Percentiles rank a stretch among this genome's conserved stretches.
Conservation (phyloP, 2,888 invertebrate genomes). For the Nemurella pictetii region DNA sequence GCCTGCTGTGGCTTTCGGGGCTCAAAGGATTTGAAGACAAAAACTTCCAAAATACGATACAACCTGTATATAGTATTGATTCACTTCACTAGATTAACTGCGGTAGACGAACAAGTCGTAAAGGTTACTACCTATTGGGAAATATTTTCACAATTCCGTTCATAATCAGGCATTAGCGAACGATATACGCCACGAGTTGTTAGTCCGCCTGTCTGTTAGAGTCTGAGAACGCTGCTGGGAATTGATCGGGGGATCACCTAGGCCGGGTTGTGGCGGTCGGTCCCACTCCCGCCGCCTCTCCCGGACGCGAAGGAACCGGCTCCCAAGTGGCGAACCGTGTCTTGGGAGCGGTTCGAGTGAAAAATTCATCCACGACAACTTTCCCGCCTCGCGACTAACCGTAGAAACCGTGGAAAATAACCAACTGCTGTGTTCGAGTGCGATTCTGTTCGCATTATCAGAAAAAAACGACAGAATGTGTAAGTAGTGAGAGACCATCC, state of each 20-base stretch:
- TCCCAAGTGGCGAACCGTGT: constrained; percentile 30
- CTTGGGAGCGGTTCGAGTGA: constrained; percentile 27
- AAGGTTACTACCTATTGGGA: not conserved
- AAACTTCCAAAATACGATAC: not conserved
- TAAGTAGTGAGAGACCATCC: not conserved
- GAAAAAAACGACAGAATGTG: not conserved
- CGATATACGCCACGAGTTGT: not conserved
- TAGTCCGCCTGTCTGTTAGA: not conserved
- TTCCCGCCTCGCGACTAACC: not conserved
- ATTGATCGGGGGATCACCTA: not conserved
- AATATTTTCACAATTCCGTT: not conserved
- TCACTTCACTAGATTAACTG: not conserved
- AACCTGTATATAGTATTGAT: not conserved
- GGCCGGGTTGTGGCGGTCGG: not conserved
- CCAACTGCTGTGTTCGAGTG: constrained; percentile 19
- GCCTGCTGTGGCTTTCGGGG: not conserved
- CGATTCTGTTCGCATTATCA: constrained; percentile 3
- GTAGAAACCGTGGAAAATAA: constrained; percentile 21
- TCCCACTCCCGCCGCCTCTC: not conserved
- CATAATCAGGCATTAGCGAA: not conserved
- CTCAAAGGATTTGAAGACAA: not conserved
- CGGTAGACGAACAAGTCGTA: not conserved
- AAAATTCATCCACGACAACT: constrained; percentile 32
- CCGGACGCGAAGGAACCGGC: not conserved
- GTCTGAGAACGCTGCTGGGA: not conserved